phyloP scores from a whole-genome alignment of 2,113 vertebrate species.

The Tetraodon nigroviridis region DNA sequence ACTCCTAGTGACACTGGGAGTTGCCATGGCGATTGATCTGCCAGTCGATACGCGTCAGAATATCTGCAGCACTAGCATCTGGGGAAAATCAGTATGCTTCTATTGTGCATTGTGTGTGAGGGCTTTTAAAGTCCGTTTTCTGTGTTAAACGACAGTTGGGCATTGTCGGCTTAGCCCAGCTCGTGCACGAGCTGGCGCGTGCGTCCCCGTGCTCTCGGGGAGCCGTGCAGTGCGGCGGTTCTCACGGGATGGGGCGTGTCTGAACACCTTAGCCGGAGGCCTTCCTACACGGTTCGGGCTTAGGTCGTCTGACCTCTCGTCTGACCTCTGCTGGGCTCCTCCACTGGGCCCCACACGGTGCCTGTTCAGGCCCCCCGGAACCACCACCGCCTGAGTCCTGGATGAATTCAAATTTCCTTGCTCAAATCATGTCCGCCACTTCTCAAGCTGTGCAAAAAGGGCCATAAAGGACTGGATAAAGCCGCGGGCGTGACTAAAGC shows the following conservation, averaged over 20 bases:
- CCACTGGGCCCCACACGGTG: constrained; percentile 23
- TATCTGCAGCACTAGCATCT: neutral
- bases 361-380: constrained; percentile 6
- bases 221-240: constrained; percentile 34
- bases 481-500: too few relatives aligned
- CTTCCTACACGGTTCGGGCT: constrained; percentile 41
- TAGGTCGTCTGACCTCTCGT: constrained; percentile 56
- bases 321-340: constrained; percentile 40
- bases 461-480: too few relatives aligned
- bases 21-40: constrained; percentile 36
- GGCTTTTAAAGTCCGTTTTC: neutral
- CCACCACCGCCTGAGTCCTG: neutral
- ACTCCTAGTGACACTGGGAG: constrained; percentile 29
- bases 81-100: too few relatives aligned
- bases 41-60: constrained; percentile 4
- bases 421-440: neutral
- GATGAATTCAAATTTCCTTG: neutral
- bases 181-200: neutral
- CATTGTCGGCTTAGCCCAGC: constrained; percentile 35
- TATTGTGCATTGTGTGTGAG: too few relatives aligned
- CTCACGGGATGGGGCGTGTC: constrained; percentile 54
- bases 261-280: constrained; percentile 43
- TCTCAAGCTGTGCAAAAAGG: neutral
- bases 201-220: constrained; percentile 34
- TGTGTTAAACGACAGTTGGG: constrained; percentile 14